Evolutionary conservation across 2,888 invertebrate genomes (phyloP).

Genomic region (Pollenia griseotomentosa): DNA sequence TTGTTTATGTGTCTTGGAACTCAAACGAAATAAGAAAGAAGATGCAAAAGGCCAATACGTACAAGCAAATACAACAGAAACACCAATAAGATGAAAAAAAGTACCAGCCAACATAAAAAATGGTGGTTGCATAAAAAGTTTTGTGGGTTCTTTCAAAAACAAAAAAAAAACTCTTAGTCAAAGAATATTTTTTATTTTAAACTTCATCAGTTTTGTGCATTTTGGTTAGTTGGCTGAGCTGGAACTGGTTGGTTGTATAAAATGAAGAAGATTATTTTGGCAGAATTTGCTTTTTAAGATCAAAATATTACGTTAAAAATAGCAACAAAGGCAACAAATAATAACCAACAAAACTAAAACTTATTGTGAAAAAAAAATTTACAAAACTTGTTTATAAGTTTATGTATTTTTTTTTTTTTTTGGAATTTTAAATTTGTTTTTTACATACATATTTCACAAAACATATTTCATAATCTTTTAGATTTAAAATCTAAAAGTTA

Average conservation of each 20-base stretch:
- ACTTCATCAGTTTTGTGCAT: constrained; percentile 48
- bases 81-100: constrained; percentile 6
- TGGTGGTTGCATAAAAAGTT: constrained; percentile 57
- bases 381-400: constrained; percentile 54
- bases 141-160: constrained; percentile 26
- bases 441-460: background rate
- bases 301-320: constrained; percentile 39
- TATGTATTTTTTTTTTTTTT: background rate
- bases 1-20: constrained; percentile 18
- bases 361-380: constrained; percentile 21
- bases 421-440: too few relatives aligned
- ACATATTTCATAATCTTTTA: constrained; percentile 11
- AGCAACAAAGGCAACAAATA: constrained; percentile 19
- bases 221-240: constrained; percentile 31
- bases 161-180: constrained; percentile 38
- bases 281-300: constrained; percentile 54
- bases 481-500: background rate
- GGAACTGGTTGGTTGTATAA: constrained; percentile 6
- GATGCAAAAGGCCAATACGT: constrained; percentile 22
- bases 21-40: constrained; percentile 30
- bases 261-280: constrained; percentile 52
- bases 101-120: constrained; percentile 11
- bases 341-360: constrained; percentile 46
- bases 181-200: constrained; percentile 46
- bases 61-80: background rate